Evolutionary conservation across 2,888 invertebrate genomes (phyloP), one percentile per base, ranked within the genome.

Genomic region (Chloroclystis v-ata): DNA sequence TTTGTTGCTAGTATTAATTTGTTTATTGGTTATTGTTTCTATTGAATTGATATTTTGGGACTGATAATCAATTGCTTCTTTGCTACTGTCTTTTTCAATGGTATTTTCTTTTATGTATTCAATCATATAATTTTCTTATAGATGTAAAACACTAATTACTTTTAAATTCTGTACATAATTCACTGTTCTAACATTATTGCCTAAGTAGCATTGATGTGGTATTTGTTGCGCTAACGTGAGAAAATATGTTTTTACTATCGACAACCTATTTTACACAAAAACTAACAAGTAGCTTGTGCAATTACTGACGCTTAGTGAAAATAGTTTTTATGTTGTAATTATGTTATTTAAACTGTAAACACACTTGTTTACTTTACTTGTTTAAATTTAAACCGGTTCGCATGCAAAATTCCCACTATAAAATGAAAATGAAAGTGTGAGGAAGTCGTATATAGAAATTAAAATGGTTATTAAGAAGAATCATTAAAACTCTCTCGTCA

Each of bases 1-100:
- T 43, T 11, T 11, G 29, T 37, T 16, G 16, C 10, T 45, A n/a
- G 39, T 4, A 8, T 29, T 29, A 12, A 14, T 29, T 39, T 39
- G 14, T 33, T 0, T 8, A 30, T 30, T 4, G 1, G 0, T 1
- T 8, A 8, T 30, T 29, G 0, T 1, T 29, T 2, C 5, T 4
- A 4, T 5, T 20, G 20, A 2, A 5, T 20, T 2, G 20, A 4
- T 4, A 20, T 20, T 4, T 20, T 20, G 20, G n/a, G n/a, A n/a
- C n/a, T n/a, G n/a, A n/a, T n/a, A n/a, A n/a, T n/a, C n/a, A n/a
- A n/a, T n/a, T n/a, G n/a, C n/a, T n/a, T n/a, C n/a, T n/a, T n/a
- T n/a, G 6, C 11, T 11, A 29, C 8, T 11, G 28, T 24, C 24
- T 5, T 24, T 24, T 6, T 5, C 24, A 24, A 3, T 5, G 24